Evolutionary conservation across 2,797 vertebrate species (phyloP).

Genomic region (Tokudaia muenninki): DNA sequence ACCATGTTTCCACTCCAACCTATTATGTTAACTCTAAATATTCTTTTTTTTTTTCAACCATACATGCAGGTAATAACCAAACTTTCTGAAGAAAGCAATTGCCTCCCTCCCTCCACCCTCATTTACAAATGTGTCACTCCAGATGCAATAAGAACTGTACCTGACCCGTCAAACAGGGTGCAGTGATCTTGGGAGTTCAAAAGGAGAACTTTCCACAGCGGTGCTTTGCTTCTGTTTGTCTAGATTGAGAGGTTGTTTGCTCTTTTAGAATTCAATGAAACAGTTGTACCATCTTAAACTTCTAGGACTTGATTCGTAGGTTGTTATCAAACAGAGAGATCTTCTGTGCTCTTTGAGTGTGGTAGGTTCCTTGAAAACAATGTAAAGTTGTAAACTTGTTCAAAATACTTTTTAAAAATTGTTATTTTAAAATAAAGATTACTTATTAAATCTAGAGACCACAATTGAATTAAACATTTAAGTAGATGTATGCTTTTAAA

Average conservation of each 20-base stretch:
- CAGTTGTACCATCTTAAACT: not conserved
- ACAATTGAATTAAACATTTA: conserved; percentile 23
- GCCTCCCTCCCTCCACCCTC: not conserved
- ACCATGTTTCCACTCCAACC: not conserved
- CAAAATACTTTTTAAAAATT: conserved; percentile 12
- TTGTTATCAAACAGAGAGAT: not conserved
- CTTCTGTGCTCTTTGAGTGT: not conserved
- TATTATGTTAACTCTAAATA: not conserved
- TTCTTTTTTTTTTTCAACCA: not conserved
- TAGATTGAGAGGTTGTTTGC: not conserved
- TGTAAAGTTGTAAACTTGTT: not conserved
- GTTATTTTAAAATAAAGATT: not conserved
- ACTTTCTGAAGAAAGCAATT: not conserved
- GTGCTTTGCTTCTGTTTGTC: not conserved
- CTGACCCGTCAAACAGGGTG: not conserved
- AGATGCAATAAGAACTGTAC: not conserved
- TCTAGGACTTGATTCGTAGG: not conserved
- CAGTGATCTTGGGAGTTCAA: not conserved
- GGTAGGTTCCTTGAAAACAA: not conserved
- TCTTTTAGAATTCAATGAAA: not conserved
- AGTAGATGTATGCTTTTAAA: not conserved
- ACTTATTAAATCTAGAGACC: not conserved
- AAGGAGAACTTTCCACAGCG: not conserved
- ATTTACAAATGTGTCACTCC: not conserved
- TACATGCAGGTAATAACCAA: not conserved